phyloP scores from a whole-genome alignment of 2,888 invertebrate species.

The Flexamia atlantica region DNA sequence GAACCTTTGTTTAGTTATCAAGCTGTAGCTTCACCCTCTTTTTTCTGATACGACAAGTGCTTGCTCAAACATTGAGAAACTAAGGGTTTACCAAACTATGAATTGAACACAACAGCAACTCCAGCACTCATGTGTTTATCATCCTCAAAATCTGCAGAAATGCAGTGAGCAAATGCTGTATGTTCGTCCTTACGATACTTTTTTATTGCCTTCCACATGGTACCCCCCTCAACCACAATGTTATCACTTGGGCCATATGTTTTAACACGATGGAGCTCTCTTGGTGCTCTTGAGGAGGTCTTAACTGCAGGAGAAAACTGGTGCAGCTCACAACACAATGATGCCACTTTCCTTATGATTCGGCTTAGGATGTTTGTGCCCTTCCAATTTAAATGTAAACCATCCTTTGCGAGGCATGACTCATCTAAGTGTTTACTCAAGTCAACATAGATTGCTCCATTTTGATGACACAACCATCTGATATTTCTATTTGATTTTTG shows the following conservation, averaged over 20 bases:
- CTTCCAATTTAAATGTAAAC: background rate
- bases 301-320: too few species aligned
- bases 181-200: background rate
- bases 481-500: background rate
- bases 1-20: too few species aligned
- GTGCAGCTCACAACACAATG: background rate
- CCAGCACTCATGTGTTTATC: too few species aligned
- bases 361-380: background rate
- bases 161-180: background rate
- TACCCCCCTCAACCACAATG: background rate
- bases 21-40: too few species aligned
- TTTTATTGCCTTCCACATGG: background rate
- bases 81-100: too few species aligned
- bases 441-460: conserved; percentile 1
- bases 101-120: too few species aligned
- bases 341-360: background rate
- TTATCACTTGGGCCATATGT: background rate
- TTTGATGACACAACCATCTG: background rate
- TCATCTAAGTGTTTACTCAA: background rate
- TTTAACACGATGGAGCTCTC: too few species aligned
- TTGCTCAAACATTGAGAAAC: too few species aligned
- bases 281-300: too few species aligned
- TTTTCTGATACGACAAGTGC: too few species aligned
- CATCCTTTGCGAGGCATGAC: background rate
- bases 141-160: too few species aligned